Base-by-base conservation (phyloP, 2,113 vertebrate species). In the Prinia subflava region DNA sequence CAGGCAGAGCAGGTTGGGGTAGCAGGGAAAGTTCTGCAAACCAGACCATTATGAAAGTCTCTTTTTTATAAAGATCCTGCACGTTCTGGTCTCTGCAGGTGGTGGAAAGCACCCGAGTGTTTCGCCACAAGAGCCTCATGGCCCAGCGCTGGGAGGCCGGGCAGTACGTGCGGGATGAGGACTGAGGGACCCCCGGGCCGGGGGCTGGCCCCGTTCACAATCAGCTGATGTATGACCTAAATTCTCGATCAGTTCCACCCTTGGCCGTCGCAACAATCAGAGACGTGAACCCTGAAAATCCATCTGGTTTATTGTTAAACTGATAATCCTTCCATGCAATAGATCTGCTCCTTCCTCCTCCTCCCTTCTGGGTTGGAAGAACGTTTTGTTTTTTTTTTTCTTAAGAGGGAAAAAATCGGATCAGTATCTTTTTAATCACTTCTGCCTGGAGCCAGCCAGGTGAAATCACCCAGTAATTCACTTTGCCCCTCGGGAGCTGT, bases 61-160 rank as follows among this genome's bases (percentile, higher is more conserved):
- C 20, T 11, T n/a, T 19, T 49, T 59, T 11, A 2, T 20, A 14
- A 56, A 41, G 22, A 16, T 10, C 0, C 46, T 8, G 35, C 4
- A 6, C 2, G 8, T 31, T 18, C 24, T 69, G 33, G 15, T 39
- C 46, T 16, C 60, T 19, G n/a, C 80, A 99, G 99, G 98, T 99
- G 2, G 97, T 99, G 86, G 98, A 98, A 23, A 98, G 98, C 30
- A 99, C 98, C 49, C 97, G 98, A 18, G 98, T 99, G 21, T 93
- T 25, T 42, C 97, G 98, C 5, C 99, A 98, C 94, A 98, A 99
- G 79, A 99, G 97, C 37, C 56, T 53, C 42, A 96, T 98, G 73
- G 98, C 98, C 24, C 96, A 98, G 76, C 98, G 93, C 42, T 99
- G 99, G 99, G 99, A 99, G 91, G 98, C 98, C 0, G 98, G 98